A percentile compares a stretch with the other conserved stretches of the same genome.
These are phyloP conservation scores for Melanotaenia boesemani DNA, from an alignment of 2,797 vertebrate genomes.

Conservation along the genomic window DNA sequence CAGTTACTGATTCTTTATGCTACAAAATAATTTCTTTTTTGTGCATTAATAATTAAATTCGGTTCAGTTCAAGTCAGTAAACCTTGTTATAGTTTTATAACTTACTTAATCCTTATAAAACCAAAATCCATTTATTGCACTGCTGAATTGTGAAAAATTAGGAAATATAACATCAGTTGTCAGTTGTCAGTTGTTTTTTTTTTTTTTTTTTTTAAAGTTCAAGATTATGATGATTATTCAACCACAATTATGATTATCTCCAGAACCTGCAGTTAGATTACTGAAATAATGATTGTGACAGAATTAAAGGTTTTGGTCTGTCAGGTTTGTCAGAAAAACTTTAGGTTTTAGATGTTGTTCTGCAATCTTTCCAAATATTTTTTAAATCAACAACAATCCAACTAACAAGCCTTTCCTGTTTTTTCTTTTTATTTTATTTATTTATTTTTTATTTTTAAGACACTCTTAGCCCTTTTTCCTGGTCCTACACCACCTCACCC, in stretches of 20 bases:
- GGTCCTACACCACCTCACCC: constrained; percentile 36
- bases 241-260: no score
- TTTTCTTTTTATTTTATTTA: constrained; percentile 5
- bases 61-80: neutral
- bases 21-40: no score
- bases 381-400: neutral
- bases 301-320: neutral
- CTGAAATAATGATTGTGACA: no score
- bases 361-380: neutral
- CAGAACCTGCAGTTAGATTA: no score
- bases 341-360: neutral
- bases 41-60: neutral
- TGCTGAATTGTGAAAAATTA: no score
- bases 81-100: neutral
- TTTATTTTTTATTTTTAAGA: no score
- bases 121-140: no score
- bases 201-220: no score
- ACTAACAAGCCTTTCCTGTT: neutral
- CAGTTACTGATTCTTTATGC: no score
- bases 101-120: neutral
- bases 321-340: neutral
- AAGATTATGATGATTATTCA: no score
- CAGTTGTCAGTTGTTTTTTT: no score
- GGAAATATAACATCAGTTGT: no score
- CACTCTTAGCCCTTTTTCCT: constrained; percentile 12